phyloP scores from a whole-genome alignment of 1,140 invertebrate genomes.

The Drosophila ficusphila region DNA sequence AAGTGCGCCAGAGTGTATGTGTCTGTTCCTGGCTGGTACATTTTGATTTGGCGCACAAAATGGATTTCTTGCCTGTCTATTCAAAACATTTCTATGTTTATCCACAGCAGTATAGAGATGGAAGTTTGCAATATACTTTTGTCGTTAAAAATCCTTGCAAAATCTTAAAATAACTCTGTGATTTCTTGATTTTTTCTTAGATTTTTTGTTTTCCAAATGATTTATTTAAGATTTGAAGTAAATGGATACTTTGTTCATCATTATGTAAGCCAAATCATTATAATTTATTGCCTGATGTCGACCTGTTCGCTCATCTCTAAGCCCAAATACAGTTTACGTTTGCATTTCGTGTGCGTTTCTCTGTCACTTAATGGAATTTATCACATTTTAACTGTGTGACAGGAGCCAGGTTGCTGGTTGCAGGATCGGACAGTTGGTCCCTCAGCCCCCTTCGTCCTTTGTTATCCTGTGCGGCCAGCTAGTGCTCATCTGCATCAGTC shows the following conservation, averaged over 20 bases:
- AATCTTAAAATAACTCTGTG: too few relatives aligned
- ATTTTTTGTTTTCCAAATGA: neutral
- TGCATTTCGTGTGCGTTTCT: conserved; percentile 46
- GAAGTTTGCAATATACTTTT: neutral
- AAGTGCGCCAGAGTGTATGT: conserved; percentile 3
- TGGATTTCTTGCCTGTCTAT: conserved; percentile 67
- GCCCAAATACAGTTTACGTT: conserved; percentile 31
- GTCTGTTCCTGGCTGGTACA: conserved; percentile 39
- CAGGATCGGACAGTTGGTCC: conserved; percentile 32
- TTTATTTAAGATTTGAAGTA: too few relatives aligned
- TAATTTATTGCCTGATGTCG: neutral
- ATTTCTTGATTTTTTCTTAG: too few relatives aligned
- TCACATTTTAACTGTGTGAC: conserved; percentile 81
- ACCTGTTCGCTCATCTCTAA: conserved; percentile 22
- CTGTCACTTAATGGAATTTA: conserved; percentile 81
- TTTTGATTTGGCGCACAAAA: conserved; percentile 74
- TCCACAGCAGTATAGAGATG: conserved; percentile 21
- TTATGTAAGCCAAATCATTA: too few relatives aligned
- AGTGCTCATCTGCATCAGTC: conserved; percentile 32
- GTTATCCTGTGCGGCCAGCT: conserved; percentile 36
- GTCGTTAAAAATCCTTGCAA: neutral
- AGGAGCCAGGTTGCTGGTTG: conserved; percentile 61
- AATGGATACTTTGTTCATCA: too few relatives aligned
- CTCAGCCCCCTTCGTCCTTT: conserved; percentile 14
- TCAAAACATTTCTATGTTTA: conserved; percentile 45